phyloP scores from a whole-genome alignment of 2,888 invertebrate species.

The Synanthedon vespiformis region DNA sequence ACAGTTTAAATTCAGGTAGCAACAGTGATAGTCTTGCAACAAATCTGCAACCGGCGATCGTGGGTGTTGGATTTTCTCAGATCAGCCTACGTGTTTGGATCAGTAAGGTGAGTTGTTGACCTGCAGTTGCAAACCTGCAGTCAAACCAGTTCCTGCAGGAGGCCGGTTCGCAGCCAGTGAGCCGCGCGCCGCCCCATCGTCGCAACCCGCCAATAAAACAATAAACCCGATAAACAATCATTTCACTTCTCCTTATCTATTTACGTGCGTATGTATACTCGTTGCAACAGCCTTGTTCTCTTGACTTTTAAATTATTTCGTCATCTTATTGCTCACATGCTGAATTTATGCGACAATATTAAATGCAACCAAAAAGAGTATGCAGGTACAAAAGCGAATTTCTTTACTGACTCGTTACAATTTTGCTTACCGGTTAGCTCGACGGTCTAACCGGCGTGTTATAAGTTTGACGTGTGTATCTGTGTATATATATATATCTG shows the following conservation, averaged over 20 bases:
- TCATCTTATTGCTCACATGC: background rate
- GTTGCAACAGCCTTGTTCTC: background rate
- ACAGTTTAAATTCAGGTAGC: background rate
- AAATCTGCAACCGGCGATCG: conserved; percentile 38
- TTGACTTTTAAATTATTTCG: background rate
- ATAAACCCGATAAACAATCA: conserved; percentile 23
- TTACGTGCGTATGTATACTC: background rate
- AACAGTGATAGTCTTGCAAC: conserved; percentile 19
- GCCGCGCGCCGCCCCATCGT: conserved; percentile 14
- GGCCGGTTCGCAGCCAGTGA: conserved; percentile 18
- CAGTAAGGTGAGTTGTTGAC: conserved; percentile 55
- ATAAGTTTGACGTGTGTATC: too few species aligned
- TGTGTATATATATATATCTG: too few species aligned
- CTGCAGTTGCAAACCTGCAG: conserved; percentile 43
- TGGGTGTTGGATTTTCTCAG: conserved; percentile 46
- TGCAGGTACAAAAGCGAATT: too few species aligned
- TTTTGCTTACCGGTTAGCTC: too few species aligned
- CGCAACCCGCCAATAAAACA: conserved; percentile 26
- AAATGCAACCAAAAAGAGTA: background rate
- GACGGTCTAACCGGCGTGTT: too few species aligned
- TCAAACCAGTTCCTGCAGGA: conserved; percentile 49
- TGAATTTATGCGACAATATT: background rate
- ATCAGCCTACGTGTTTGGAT: conserved; percentile 53
- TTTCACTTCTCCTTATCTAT: conserved; percentile 10
- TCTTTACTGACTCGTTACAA: too few species aligned